Conservation (phyloP, 2,113 vertebrate genomes). For the Pterocles burchelli region DNA sequence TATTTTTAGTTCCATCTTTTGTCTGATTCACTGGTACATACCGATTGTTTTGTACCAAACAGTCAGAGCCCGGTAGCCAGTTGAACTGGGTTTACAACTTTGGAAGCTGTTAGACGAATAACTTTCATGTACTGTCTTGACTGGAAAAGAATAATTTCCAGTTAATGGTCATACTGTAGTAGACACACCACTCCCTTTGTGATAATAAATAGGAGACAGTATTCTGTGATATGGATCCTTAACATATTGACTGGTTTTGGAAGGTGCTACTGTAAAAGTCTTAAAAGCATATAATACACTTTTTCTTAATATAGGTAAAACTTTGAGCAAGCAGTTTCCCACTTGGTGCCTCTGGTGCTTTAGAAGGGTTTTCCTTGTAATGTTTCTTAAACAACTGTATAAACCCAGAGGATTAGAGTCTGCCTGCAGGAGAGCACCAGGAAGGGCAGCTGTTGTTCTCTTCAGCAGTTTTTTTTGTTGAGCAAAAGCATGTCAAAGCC, state of each 20-base stretch:
- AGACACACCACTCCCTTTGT: slow-evolving; percentile 18
- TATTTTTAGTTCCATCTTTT: slow-evolving; percentile 49
- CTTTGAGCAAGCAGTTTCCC: background rate
- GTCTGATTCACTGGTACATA: slow-evolving; percentile 9
- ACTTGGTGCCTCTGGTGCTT: slow-evolving; percentile 21
- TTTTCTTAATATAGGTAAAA: background rate
- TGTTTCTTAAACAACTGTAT: slow-evolving; percentile 54
- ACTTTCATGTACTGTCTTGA: slow-evolving; percentile 61
- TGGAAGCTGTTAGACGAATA: background rate
- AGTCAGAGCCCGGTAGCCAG: slow-evolving; percentile 36
- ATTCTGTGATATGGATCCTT: background rate
- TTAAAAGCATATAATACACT: background rate
- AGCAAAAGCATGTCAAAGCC: slow-evolving; percentile 17
- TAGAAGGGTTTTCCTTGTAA: slow-evolving; percentile 8
- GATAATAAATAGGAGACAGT: background rate
- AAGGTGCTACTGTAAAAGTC: background rate
- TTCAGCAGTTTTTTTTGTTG: slow-evolving; percentile 21
- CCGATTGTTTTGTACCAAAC: background rate
- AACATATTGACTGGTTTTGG: background rate
- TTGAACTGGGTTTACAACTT: slow-evolving; percentile 61
- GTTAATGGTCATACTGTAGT: slow-evolving; percentile 23
- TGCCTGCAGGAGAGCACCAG: slow-evolving; percentile 23
- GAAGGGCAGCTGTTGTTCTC: slow-evolving; percentile 52
- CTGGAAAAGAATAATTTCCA: slow-evolving; percentile 27
- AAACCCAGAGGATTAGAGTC: slow-evolving; percentile 52